Conservation (phyloP, 2,888 invertebrate species). For the Cyclophora punctaria region DNA sequence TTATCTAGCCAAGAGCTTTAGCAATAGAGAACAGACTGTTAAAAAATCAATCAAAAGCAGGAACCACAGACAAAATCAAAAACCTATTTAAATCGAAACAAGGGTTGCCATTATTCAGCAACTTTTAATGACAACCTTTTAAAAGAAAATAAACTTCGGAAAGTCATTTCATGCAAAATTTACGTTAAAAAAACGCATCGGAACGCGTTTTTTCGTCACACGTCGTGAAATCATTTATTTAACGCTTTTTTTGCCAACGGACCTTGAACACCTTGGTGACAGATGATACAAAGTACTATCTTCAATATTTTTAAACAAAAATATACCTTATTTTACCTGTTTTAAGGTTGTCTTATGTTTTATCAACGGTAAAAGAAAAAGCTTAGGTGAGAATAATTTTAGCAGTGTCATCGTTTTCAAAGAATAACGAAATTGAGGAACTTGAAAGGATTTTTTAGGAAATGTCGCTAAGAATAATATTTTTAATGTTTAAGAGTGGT, state of each 20-base stretch:
- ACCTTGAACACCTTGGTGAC: slow-evolving; percentile 28
- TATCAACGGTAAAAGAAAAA: background rate
- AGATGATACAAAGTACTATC: slow-evolving; percentile 13
- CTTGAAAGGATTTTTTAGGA: slow-evolving; percentile 23
- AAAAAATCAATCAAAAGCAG: too few relatives aligned
- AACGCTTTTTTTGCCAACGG: slow-evolving; percentile 40
- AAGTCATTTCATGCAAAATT: slow-evolving; percentile 69
- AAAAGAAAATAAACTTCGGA: slow-evolving; percentile 11
- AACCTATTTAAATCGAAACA: too few relatives aligned
- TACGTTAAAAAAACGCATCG: slow-evolving; percentile 31
- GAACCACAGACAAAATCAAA: too few relatives aligned
- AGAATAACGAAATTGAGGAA: slow-evolving; percentile 28
- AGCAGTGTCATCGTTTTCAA: slow-evolving; percentile 44
- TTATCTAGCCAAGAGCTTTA: too few relatives aligned
- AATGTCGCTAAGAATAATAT: slow-evolving; percentile 4
- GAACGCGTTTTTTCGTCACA: slow-evolving; percentile 38
- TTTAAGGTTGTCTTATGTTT: slow-evolving; percentile 4
- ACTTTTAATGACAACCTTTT: slow-evolving; percentile 1
- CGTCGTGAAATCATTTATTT: slow-evolving; percentile 34
- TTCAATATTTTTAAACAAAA: slow-evolving; percentile 4
- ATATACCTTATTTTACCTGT: background rate
- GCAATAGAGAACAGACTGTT: too few relatives aligned
- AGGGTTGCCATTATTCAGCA: background rate
- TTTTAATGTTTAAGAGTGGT: too few relatives aligned
- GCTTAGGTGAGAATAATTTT: slow-evolving; percentile 22